phyloP scores from a whole-genome alignment of 2,888 invertebrate species.

The Synergus japonicus region DNA sequence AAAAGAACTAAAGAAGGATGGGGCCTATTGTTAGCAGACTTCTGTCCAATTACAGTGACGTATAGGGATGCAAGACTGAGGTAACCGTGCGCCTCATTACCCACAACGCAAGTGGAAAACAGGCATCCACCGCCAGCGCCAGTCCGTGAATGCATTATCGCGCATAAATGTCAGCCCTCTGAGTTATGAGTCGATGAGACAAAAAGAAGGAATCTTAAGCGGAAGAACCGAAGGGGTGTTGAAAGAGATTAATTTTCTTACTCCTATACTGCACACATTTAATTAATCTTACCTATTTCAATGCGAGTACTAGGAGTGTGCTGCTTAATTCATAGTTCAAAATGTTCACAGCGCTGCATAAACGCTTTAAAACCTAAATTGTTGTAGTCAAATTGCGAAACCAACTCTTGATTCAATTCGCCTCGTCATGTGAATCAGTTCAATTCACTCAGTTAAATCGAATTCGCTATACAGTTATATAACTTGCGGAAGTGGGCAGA shows the following conservation, averaged over 20 bases:
- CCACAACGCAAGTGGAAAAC: slow-evolving; percentile 16
- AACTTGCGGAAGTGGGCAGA: slow-evolving; percentile 26
- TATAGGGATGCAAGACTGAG: background rate
- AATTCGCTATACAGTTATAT: background rate
- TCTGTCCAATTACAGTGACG: slow-evolving; percentile 11
- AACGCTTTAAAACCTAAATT: background rate
- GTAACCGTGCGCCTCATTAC: slow-evolving; percentile 21
- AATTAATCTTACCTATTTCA: background rate
- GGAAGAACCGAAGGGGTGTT: background rate
- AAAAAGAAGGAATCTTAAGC: background rate
- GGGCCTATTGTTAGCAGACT: slow-evolving; percentile 17
- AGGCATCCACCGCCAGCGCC: background rate
- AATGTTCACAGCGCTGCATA: no score
- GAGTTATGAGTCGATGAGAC: slow-evolving; percentile 3
- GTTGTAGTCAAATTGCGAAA: background rate
- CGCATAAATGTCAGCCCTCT: slow-evolving; percentile 18
- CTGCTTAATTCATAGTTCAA: no score
- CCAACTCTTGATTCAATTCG: slow-evolving; percentile 5
- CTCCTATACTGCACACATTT: background rate
- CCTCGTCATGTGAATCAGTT: slow-evolving; percentile 16
- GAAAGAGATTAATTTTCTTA: background rate
- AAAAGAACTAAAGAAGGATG: background rate
- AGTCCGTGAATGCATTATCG: slow-evolving; percentile 13
- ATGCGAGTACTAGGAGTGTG: no score
- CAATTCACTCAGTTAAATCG: slow-evolving; percentile 22